Conservation (phyloP, 2,888 invertebrate species). For the Diaphora mendica region DNA sequence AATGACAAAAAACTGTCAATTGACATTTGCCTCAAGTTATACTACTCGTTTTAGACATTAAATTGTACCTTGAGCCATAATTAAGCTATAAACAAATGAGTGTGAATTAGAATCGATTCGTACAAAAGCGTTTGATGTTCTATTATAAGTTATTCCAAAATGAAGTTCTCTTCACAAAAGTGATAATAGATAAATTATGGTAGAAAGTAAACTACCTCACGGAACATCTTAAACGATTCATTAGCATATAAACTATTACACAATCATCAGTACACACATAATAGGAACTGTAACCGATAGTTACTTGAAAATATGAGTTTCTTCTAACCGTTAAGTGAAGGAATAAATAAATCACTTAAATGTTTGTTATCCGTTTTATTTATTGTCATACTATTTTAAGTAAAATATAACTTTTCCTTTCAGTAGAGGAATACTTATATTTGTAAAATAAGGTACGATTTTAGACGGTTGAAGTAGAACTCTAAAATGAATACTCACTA, state of each 20-base stretch:
- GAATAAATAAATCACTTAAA: too few species aligned
- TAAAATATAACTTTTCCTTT: too few species aligned
- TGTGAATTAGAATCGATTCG: not conserved
- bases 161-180: not conserved
- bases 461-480: too few species aligned
- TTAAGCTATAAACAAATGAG: not conserved
- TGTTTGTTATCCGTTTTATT: too few species aligned
- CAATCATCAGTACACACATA: not conserved
- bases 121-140: not conserved
- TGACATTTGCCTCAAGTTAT: not conserved
- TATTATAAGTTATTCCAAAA: not conserved
- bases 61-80: not conserved
- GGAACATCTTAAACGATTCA: not conserved
- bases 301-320: too few species aligned
- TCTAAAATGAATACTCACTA: too few species aligned
- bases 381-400: too few species aligned
- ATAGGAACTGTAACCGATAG: not conserved
- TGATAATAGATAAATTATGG: not conserved
- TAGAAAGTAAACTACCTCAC: not conserved
- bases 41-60: not conserved
- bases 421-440: too few species aligned
- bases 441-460: too few species aligned
- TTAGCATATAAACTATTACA: not conserved
- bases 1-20: too few species aligned
- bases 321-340: too few species aligned